Evolutionary conservation across 2,797 vertebrate species (phyloP).

Genomic region (Sebastes hubbsi): DNA sequence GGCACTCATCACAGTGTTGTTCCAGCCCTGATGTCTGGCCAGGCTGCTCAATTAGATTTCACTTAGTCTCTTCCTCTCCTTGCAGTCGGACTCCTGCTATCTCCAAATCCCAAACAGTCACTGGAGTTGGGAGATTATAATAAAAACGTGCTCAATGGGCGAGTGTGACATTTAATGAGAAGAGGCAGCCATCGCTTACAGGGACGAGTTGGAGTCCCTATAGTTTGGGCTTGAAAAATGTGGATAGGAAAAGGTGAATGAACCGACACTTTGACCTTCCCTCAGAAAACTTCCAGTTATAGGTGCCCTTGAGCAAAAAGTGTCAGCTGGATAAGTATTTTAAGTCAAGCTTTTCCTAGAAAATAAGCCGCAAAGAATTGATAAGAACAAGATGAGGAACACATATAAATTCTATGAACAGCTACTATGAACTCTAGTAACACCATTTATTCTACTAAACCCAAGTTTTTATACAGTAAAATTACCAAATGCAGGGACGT

Average conservation of each 20-base stretch:
- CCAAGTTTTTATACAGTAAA: rapidly evolving
- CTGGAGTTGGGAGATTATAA: slow-evolving; percentile 56
- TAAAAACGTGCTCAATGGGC: slow-evolving; percentile 41
- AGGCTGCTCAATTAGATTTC: slow-evolving; percentile 84
- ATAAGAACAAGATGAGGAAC: neutral
- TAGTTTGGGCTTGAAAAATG: slow-evolving; percentile 20
- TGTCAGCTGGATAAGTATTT: slow-evolving; percentile 35
- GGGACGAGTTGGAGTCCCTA: slow-evolving; percentile 12
- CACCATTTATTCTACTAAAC: no score
- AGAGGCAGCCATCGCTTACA: slow-evolving; percentile 36
- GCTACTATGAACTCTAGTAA: no score
- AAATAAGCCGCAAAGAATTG: neutral
- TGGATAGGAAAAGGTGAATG: slow-evolving; percentile 15
- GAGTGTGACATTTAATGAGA: slow-evolving; percentile 49
- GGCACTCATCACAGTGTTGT: slow-evolving; percentile 82
- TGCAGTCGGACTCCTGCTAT: slow-evolving; percentile 72
- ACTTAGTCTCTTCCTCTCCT: slow-evolving; percentile 81
- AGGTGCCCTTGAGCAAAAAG: slow-evolving; percentile 33
- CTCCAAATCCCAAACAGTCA: slow-evolving; percentile 67
- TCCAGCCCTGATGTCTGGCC: slow-evolving; percentile 83
- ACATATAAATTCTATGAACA: no score
- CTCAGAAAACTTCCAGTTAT: slow-evolving; percentile 24
- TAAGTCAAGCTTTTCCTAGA: neutral
- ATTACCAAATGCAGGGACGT: no score
- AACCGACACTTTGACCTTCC: slow-evolving; percentile 14